These are phyloP conservation scores for Hydrocynus forskahlii DNA, from an alignment of 2,797 vertebrate genomes.

Conservation along the genomic window DNA sequence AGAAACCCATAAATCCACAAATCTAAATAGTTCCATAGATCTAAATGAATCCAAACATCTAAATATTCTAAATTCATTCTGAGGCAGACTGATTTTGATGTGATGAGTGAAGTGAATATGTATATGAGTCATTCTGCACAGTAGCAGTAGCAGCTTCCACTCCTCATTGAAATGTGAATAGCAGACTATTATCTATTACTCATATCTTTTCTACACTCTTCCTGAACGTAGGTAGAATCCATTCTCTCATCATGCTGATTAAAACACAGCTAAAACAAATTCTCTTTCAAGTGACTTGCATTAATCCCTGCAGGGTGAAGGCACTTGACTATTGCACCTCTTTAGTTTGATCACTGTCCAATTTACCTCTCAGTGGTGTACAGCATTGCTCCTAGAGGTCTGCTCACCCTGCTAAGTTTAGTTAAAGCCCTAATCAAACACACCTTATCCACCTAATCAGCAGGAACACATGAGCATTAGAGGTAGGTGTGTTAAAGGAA, in stretches of 20 bases:
- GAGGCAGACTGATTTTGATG: not conserved
- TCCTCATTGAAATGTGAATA: constrained; percentile 18
- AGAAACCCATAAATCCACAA: not conserved
- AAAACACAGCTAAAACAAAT: not conserved
- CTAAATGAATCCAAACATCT: no score
- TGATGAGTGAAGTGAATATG: not conserved
- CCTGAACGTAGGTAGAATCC: not conserved
- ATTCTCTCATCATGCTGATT: not conserved
- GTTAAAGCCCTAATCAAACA: not conserved
- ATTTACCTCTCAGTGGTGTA: not conserved
- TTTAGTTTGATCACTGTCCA: constrained; percentile 5
- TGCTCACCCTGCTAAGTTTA: not conserved
- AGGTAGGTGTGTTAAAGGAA: not conserved
- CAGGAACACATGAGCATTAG: not conserved
- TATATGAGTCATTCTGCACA: constrained; percentile 10
- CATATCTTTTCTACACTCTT: not conserved
- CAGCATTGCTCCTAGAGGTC: not conserved
- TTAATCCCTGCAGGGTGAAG: constrained; percentile 4
- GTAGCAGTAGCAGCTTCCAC: not conserved
- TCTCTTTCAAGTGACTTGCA: not conserved
- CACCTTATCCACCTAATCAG: not conserved
- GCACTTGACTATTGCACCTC: constrained; percentile 31
- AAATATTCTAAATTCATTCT: not conserved
- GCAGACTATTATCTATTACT: not conserved
- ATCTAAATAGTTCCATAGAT: not conserved